Base-by-base conservation (phyloP, 2,888 invertebrate species). In the Melangyna quadrimaculata region DNA sequence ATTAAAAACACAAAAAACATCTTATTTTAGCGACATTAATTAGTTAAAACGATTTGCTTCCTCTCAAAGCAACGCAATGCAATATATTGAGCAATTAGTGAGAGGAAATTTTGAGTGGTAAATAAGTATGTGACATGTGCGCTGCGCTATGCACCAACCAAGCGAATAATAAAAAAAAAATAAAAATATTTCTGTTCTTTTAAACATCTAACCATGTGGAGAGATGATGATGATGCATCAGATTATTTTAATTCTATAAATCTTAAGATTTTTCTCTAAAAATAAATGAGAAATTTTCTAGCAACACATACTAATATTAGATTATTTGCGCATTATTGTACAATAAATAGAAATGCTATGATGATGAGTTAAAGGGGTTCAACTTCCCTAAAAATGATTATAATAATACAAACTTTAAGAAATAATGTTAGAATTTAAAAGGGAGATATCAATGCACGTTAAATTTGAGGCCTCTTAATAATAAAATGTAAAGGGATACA, bases 181-280 rank as follows among this genome's bases (percentile, higher is more conserved):
- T 8, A 45, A 59, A 59, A 14, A 37, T 74, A 14, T 81, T 81
- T 81, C 70, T 81, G 75, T 75, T 67, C 75, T 71, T 65, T 75
- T 75, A 75, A 14, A 70, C 75, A 75, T 81, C 81, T 81, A 67
- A 81, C 77, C 81, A 81, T 81, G 77, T 77, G 81, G 71, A 71
- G 65, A 67, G 57, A 71, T 71, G 12, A 9, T 27, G 37, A n/a
- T 43, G 43, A 8, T 10, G 29, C 19, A 27, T 67, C 29, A 4
- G 4, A 9, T 7, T n/a, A 55, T 29, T 29, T 29, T 1, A 29
- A 17, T 24, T 24, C 24, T 19, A 19, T 48, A 12, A 43, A 45
- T 45, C 19, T 48, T 48, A 40, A 40, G n/a, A 40, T 40, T n/a
- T 40, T 40, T n/a, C 14, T 40, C 14, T 40, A 7, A 19, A 22